Evolutionary conservation across 2,113 vertebrate genomes (phyloP).

Genomic region (Azemiops feae): DNA sequence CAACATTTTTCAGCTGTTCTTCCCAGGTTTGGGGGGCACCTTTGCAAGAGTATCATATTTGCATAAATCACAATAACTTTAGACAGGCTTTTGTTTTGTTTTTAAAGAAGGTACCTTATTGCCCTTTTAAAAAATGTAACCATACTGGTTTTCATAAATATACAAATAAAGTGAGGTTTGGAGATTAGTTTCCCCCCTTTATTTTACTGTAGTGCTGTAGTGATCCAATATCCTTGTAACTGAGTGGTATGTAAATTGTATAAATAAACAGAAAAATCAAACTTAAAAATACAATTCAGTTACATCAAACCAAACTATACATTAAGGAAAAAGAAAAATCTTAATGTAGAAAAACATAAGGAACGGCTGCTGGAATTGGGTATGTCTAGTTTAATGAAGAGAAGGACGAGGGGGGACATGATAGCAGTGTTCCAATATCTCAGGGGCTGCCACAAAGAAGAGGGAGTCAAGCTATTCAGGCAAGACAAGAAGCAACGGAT

Average conservation of each 20-base stretch:
- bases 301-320: not conserved
- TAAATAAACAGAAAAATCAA: not conserved
- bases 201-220: not conserved
- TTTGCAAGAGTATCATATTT: not conserved
- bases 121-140: not conserved
- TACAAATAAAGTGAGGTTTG: not conserved
- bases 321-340: not conserved
- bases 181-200: not conserved
- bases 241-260: not conserved
- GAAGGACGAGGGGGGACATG: no score
- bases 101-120: not conserved
- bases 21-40: not conserved
- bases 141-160: not conserved
- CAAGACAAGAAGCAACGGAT: no score
- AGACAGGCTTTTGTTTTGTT: not conserved
- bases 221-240: not conserved
- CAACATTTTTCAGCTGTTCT: not conserved
- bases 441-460: no score
- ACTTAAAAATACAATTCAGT: not conserved
- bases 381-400: no score
- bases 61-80: not conserved
- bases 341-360: not conserved
- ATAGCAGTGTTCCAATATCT: no score
- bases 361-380: no score
- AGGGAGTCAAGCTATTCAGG: no score